Evolutionary conservation across 2,888 invertebrate species (phyloP), one percentile per base, ranked within the genome.

Genomic region (Chalcis sispes): DNA sequence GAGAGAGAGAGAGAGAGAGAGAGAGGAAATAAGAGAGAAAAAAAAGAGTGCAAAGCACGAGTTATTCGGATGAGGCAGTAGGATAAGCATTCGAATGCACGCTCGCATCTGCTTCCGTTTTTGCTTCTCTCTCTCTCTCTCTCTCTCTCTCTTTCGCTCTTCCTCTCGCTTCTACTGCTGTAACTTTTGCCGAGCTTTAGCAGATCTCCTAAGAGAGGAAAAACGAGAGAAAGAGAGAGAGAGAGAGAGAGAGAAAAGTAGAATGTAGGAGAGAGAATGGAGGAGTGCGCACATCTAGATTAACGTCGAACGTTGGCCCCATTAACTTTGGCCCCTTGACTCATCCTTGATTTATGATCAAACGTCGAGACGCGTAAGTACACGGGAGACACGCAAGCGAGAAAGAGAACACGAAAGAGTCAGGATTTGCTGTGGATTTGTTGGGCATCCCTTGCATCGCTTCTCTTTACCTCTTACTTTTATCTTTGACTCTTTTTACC

Each of bases 321-420:
- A 75, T 79, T 77, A 80, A 80, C 77, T 80, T 79, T 71, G 48
- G 69, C 72, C 76, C 67, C 80, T 70, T 69, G 83, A 79, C 80
- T 82, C 82, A 80, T 81, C 80, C 79, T 80, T 83, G 82, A 82
- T 83, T 83, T 83, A 82, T 79, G 81, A 81, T 79, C 81, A 58
- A 54, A 77, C 77, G 76, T 74, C 77, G 75, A 64, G 80, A 75
- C 77, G 72, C 74, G 72, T 74, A 71, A 29, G 29, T 2, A 56
- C 32, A 36, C 52, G 65, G 25, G 52, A 48, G 42, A n/a, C n/a
- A 66, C 10, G 65, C 32, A 36, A 40, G 36, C 52, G 23, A n/a
- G 29, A 36, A 36, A 25, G 52, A 32, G 52, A 52, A 32, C 10
- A 46, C 7, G 50, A 23, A 32, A 5, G 52, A 32, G 20, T 23